Evolutionary conservation across 1,140 invertebrate species (phyloP), one percentile per base, ranked within the genome.

Genomic region (Trialeurodes vaporariorum): DNA sequence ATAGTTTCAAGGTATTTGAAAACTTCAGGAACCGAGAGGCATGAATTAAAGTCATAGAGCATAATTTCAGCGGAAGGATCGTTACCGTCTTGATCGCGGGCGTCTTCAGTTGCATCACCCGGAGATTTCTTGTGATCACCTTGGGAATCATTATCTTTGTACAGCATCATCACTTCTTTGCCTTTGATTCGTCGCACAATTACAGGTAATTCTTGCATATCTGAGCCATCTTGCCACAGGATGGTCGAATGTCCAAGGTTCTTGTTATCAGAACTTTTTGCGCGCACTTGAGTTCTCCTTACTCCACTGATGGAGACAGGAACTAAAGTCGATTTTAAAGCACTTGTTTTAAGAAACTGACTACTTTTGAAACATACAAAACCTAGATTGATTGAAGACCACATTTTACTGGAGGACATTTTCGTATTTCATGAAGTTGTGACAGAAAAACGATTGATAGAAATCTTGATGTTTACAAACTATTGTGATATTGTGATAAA

Each of bases 141-240:
- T 65, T 62, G 25, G 34, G 12, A 21, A 17, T 69, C 61, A 27
- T 62, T 13, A 49, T 66, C 49, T n/a, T 61, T 61, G 22, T 62
- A 26, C 23, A 65, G 65, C 17, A 67, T 22, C 17, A 69, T 62
- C 13, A 63, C 63, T 27, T 73, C 68, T 1, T 58, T 65, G 66
- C 66, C 64, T 34, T 63, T 68, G 27, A 84, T 76, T 73, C 81
- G 84, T 70, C 84, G 79, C 13, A 90, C 81, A 63, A 88, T 82
- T 2, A 87, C 75, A 1, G 87, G 87, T 59, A 90, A 76, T 75
- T 91, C 88, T 70, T 85, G 82, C 49, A 91, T 85, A 58, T 82
- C 79, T 1, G 78, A 73, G 25, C 86, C 87, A 76, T 87, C 85
- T 77, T 91, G 86, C 26, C 87, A 75, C 40, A 90, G 75, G 40